Conservation (phyloP, 2,113 vertebrate species). For the Cynoglossus semilaevis region DNA sequence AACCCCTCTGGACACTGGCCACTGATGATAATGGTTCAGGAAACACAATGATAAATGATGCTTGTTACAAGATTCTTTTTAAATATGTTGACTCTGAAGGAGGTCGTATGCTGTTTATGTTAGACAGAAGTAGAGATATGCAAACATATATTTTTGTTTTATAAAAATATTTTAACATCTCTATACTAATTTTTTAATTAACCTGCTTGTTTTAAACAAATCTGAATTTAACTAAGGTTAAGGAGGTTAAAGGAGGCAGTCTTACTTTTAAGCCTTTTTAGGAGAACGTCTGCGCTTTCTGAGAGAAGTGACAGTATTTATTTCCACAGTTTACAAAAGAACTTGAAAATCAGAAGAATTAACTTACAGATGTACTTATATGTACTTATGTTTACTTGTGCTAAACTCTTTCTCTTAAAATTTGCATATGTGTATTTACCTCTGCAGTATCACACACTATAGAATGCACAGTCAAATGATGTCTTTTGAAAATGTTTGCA, state of each 20-base stretch:
- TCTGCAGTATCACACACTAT: constrained; percentile 3
- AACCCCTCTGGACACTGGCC: constrained; percentile 10
- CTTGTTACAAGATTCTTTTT: constrained; percentile 4
- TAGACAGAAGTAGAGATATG: constrained; percentile 8
- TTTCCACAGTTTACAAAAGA: constrained; percentile 21
- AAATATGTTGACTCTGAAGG: constrained; percentile 7
- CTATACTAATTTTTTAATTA: constrained; percentile 17
- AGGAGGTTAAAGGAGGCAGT: neutral
- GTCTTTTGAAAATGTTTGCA: neutral
- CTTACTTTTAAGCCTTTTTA: constrained; percentile 41
- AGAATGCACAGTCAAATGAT: neutral
- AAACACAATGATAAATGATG: constrained; percentile 5
- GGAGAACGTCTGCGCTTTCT: constrained; percentile 6
- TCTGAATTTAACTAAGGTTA: too few species aligned
- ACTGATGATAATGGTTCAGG: constrained; percentile 5
- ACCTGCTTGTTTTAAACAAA: neutral
- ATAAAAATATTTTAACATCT: constrained; percentile 18
- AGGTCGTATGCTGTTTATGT: neutral
- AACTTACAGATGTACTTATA: constrained; percentile 8
- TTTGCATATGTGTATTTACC: neutral
- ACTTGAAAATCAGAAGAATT: constrained; percentile 41
- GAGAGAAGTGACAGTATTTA: constrained; percentile 7
- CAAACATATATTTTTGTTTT: constrained; percentile 4
- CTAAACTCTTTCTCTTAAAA: constrained; percentile 2
- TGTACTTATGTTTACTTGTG: constrained; percentile 5